Conservation (phyloP, 2,888 invertebrate species). For the Trachelus iudaicus region DNA sequence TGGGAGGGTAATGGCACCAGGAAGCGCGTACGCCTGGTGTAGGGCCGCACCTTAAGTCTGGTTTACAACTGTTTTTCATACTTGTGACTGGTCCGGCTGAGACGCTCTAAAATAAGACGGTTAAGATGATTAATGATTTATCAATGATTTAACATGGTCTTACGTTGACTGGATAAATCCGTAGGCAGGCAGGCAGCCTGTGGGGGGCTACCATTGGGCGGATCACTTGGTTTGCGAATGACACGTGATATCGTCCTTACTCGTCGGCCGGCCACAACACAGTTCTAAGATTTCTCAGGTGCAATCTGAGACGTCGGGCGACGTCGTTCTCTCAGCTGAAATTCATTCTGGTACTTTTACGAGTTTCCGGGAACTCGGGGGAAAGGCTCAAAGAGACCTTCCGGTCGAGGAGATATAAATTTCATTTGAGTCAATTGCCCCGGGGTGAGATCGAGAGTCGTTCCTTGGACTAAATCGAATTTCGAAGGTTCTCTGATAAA, state of each 20-base stretch:
- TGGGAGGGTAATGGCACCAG: not conserved
- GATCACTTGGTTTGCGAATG: conserved; percentile 21
- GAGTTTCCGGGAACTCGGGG: not conserved
- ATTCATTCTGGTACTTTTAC: not conserved
- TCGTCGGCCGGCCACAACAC: conserved; percentile 28
- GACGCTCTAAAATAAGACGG: not conserved
- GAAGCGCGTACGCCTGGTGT: not conserved
- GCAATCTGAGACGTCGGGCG: not conserved
- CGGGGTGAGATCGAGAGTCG: too few species aligned
- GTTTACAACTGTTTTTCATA: not conserved
- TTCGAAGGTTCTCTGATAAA: not conserved
- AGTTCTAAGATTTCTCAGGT: conserved; percentile 32
- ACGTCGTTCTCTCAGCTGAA: not conserved
- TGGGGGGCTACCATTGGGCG: conserved; percentile 16
- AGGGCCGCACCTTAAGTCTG: not conserved
- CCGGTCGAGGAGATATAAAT: not conserved
- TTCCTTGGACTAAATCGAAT: not conserved
- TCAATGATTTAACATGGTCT: not conserved
- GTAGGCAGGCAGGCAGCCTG: not conserved
- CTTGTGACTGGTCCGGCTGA: not conserved
- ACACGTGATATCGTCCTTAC: conserved; percentile 31
- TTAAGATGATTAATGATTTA: not conserved
- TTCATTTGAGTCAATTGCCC: not conserved
- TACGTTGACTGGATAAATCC: not conserved
- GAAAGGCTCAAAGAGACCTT: not conserved